Conservation (phyloP, 2,113 vertebrate species). For the Nematolebias whitei region DNA sequence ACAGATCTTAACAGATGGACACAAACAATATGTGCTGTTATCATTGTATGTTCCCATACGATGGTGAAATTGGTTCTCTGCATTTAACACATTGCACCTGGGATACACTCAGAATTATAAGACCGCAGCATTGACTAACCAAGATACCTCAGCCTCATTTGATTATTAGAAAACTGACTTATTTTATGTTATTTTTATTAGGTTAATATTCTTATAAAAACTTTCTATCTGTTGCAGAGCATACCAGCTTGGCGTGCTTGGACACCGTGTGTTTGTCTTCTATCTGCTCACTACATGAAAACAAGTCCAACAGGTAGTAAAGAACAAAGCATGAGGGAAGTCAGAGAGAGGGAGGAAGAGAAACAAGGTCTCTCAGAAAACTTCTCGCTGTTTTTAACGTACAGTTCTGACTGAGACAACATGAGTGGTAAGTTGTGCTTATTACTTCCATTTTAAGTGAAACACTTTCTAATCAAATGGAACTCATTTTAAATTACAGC, state of each 20-base stretch:
- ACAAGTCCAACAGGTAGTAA: conserved; percentile 19
- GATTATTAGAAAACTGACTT: too few species aligned
- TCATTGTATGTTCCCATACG: too few species aligned
- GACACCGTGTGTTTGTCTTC: neutral
- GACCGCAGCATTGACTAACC: too few species aligned
- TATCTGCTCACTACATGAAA: neutral
- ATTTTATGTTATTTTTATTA: neutral
- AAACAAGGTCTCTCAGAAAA: neutral
- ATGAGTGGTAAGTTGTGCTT: conserved; percentile 16
- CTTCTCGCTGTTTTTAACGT: neutral
- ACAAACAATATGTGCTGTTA: too few species aligned
- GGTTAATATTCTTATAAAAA: neutral
- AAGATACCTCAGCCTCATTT: too few species aligned
- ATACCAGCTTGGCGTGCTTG: neutral
- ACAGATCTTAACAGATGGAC: too few species aligned
- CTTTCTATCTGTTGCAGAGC: neutral
- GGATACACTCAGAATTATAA: too few species aligned
- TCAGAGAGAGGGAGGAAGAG: neutral
- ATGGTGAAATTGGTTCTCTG: too few species aligned
- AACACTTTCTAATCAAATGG: neutral
- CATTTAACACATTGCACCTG: too few species aligned
- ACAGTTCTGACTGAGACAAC: neutral
- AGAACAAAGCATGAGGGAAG: neutral
- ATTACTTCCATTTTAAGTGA: neutral
- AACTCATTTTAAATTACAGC: neutral